Conservation (phyloP, 2,888 invertebrate species). For the Nymphalis urticae region DNA sequence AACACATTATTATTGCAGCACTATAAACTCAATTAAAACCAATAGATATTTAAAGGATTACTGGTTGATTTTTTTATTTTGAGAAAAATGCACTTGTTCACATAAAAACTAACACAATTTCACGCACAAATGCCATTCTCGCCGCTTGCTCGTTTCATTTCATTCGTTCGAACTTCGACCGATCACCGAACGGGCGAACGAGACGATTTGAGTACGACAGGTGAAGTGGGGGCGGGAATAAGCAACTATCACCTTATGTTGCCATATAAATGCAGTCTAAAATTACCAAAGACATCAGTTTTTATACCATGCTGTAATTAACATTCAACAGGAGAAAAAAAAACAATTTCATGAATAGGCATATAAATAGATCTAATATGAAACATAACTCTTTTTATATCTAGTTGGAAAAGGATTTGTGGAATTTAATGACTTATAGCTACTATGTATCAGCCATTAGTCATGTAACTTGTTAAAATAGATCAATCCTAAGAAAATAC, state of each 20-base stretch:
- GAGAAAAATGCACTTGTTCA: slow-evolving; percentile 70
- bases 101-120: slow-evolving; percentile 73
- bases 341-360: too few relatives aligned
- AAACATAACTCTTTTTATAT: too few relatives aligned
- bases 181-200: slow-evolving; percentile 38
- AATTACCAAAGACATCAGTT: not conserved
- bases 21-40: slow-evolving; percentile 48
- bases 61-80: slow-evolving; percentile 54
- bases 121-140: slow-evolving; percentile 73
- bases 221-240: slow-evolving; percentile 29
- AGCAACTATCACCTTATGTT: slow-evolving; percentile 19
- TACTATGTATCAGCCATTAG: too few relatives aligned
- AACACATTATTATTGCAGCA: slow-evolving; percentile 54
- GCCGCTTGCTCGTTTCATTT: slow-evolving; percentile 55
- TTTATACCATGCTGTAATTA: not conserved
- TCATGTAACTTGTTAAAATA: too few relatives aligned
- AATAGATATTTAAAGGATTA: slow-evolving; percentile 51
- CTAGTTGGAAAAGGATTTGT: too few relatives aligned
- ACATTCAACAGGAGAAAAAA: too few relatives aligned
- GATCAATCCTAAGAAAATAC: too few relatives aligned
- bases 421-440: too few relatives aligned
- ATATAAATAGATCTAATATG: too few relatives aligned
- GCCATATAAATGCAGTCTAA: slow-evolving; percentile 5
- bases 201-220: slow-evolving; percentile 49
- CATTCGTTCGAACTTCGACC: slow-evolving; percentile 48